Evolutionary conservation across 2,113 vertebrate species (phyloP).

Genomic region (Tringa solitaria): DNA sequence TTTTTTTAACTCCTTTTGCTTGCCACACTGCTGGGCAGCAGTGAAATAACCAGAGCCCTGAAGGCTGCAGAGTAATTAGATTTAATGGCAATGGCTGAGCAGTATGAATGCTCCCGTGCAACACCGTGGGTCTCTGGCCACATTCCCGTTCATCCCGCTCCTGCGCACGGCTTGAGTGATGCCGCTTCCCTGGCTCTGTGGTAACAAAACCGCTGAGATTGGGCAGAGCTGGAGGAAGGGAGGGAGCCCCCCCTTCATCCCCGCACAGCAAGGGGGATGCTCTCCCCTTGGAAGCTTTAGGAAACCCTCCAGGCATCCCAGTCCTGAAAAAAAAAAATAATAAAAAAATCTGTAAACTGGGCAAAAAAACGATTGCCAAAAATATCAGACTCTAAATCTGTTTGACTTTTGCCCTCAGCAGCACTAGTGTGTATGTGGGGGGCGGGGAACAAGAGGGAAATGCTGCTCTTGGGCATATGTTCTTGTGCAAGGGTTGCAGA

Average conservation of each 20-base stretch:
- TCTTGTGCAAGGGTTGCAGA: background rate
- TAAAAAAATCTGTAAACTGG: background rate
- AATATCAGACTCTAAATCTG: background rate
- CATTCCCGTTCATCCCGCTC: background rate
- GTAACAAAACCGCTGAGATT: background rate
- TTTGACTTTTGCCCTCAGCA: background rate
- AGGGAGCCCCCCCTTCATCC: background rate
- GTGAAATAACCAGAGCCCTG: background rate
- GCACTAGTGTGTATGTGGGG: background rate
- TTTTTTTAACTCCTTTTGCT: background rate
- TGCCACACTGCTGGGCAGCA: background rate
- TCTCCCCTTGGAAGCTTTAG: background rate
- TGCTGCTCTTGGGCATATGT: background rate
- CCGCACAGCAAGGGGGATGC: fast-evolving
- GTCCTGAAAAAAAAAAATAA: background rate
- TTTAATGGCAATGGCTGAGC: background rate
- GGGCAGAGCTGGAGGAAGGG: background rate
- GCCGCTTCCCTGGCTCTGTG: background rate
- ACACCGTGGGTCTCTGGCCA: background rate
- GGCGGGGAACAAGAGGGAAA: fast-evolving
- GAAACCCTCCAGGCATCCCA: background rate
- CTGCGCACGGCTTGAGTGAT: fast-evolving
- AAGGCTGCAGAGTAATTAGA: background rate
- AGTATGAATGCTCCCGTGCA: background rate
- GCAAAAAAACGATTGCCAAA: background rate